Base-by-base conservation (phyloP, 2,888 invertebrate species). In the Neria commutata region DNA sequence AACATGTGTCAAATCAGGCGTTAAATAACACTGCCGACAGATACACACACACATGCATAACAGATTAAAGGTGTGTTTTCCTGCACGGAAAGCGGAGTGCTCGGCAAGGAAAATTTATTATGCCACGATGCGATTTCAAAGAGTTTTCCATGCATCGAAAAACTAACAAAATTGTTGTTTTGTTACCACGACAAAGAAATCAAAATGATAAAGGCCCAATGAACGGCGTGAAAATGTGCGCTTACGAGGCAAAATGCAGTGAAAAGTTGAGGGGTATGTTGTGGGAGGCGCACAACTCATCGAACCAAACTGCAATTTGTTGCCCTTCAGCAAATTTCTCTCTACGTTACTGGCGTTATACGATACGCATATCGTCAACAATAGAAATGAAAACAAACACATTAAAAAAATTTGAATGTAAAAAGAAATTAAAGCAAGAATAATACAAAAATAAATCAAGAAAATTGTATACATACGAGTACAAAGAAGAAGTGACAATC, bases 1-100 rank as follows among this genome's bases (percentile, higher is more conserved):
- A 17, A 42, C 42, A 42, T 42, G 42, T 42, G 42, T 42, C 42
- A 42, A 42, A 42, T 19, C 42, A 42, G 42, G 42, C 42, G 42
- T 21, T 42, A 42, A 42, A 42, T n/a, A n/a, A n/a, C n/a, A 42
- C 17, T 19, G 21, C 19, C 42, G 29, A 42, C 17, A 42, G 42
- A 42, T 14, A 42, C 42, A 42, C 17, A 42, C 17, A 42, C 19
- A 42, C 21, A 42, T 21, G 21, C 17, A 42, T 42, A 6, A 8
- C 42, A 17, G 42, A 19, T 42, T 42, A 19, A 6, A 42, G 42
- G 42, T 42, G 42, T 21, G 42, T 42, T 21, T 42, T 19, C 17
- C 17, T 4, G 42, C 42, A 21, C 4, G n/a, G 11, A 21, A 4
- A 19, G 42, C 5, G 42, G 21, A 42, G 42, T n/a, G 37, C n/a